A percentile compares a stretch with the other conserved stretches of the same genome.
phyloP scores from a whole-genome alignment of 23 tunicate genomes.

The Corella eumyota region DNA sequence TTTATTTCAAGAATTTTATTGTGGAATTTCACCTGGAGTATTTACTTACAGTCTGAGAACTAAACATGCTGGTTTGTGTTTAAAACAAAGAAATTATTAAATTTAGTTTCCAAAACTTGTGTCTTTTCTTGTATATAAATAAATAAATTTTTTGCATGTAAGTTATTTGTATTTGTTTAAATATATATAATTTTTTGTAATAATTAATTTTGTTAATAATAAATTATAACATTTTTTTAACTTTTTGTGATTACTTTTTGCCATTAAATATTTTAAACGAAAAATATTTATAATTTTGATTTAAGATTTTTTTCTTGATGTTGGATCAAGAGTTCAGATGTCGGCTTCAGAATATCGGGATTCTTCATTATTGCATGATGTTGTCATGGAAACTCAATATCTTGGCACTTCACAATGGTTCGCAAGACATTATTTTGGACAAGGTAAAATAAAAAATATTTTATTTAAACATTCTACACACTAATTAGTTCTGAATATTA shows the following conservation, averaged over 20 bases:
- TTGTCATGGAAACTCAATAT: slow-evolving; percentile 66
- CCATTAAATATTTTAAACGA: too few species aligned
- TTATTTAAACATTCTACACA: too few species aligned
- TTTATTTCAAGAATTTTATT: slow-evolving; percentile 42
- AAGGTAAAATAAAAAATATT: too few species aligned
- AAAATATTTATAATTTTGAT: too few species aligned
- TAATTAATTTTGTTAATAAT: too few species aligned
- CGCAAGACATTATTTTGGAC: slow-evolving; percentile 40
- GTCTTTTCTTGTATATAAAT: neutral
- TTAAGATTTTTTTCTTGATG: slow-evolving; percentile 30
- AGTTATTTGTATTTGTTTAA: neutral
- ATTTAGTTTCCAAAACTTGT: neutral
- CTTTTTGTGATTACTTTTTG: too few species aligned
- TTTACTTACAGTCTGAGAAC: slow-evolving; percentile 27
- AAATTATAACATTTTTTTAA: too few species aligned
- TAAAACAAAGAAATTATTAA: neutral
- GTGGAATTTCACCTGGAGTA: slow-evolving; percentile 29
- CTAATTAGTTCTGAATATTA: neutral
- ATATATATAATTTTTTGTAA: too few species aligned
- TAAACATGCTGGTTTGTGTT: slow-evolving; percentile 12
- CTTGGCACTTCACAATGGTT: slow-evolving; percentile 44
- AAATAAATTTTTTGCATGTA: neutral
- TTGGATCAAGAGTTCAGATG: slow-evolving; percentile 16
- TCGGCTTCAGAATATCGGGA: neutral
- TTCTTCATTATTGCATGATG: neutral